Evolutionary conservation across 2,888 invertebrate species (phyloP).

Genomic region (Cephus runcator): DNA sequence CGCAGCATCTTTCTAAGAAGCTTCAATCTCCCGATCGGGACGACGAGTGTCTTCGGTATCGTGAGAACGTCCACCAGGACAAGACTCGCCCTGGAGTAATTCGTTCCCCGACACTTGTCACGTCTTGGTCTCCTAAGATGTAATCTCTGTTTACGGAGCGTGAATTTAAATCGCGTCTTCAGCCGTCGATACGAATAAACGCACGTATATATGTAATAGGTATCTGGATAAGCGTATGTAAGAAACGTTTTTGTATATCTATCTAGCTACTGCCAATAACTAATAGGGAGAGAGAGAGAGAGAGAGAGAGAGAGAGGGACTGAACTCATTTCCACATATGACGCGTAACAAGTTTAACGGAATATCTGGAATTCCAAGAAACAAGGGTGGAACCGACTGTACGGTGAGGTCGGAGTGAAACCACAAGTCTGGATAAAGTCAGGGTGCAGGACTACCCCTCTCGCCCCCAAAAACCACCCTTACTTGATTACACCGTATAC

Average conservation of each 20-base stretch:
- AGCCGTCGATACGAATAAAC: background rate
- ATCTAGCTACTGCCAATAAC: background rate
- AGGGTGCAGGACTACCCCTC: background rate
- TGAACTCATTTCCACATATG: background rate
- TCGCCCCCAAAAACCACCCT: constrained; percentile 18
- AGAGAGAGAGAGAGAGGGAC: background rate
- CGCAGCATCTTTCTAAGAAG: background rate
- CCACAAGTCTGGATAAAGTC: background rate
- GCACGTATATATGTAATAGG: background rate
- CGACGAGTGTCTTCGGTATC: background rate
- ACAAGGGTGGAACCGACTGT: background rate
- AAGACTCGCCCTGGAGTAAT: background rate
- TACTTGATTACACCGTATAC: constrained; percentile 29
- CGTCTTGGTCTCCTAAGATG: background rate
- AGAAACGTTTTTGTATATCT: background rate
- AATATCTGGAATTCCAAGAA: background rate
- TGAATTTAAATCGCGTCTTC: background rate
- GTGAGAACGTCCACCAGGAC: background rate
- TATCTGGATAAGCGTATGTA: background rate
- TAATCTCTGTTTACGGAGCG: background rate
- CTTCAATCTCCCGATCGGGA: background rate
- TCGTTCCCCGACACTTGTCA: background rate
- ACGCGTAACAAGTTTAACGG: background rate
- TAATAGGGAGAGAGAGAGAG: too few species aligned
- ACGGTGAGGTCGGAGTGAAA: background rate